phyloP scores from a whole-genome alignment of 2,797 vertebrate species.

The Channallabes apus region DNA sequence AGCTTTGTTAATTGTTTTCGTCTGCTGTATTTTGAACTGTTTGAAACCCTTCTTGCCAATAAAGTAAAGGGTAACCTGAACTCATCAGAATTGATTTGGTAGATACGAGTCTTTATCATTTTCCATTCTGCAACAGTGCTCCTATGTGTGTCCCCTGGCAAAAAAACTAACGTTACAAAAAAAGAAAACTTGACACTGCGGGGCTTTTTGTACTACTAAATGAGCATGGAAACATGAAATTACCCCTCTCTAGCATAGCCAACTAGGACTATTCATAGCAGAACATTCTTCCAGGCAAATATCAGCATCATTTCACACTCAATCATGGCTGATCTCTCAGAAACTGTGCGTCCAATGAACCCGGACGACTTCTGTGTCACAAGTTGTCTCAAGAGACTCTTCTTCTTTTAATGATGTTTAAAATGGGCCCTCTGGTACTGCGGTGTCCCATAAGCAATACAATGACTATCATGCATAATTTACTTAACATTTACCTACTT shows the following conservation, averaged over 20 bases:
- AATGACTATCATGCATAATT: constrained; percentile 21
- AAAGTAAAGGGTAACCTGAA: background rate
- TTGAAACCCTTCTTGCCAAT: background rate
- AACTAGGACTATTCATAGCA: constrained; percentile 48
- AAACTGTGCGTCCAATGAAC: constrained; percentile 46
- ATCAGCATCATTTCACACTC: constrained; percentile 45
- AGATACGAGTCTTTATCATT: constrained; percentile 40
- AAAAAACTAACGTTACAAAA: constrained; percentile 33
- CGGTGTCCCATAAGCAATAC: background rate
- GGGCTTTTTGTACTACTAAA: constrained; percentile 53
- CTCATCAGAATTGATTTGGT: constrained; percentile 9
- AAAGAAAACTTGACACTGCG: constrained; percentile 48
- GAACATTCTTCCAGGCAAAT: constrained; percentile 57
- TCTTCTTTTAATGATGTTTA: constrained; percentile 24
- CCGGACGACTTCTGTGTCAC: constrained; percentile 27
- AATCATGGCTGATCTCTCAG: constrained; percentile 32
- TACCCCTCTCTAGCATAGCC: constrained; percentile 50
- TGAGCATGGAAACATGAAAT: constrained; percentile 56
- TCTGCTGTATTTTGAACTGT: too few relatives aligned
- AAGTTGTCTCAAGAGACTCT: constrained; percentile 29
- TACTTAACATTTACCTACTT: constrained; percentile 13
- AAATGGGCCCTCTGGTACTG: constrained; percentile 10
- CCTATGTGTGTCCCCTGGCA: constrained; percentile 19
- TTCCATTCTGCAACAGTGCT: constrained; percentile 40
- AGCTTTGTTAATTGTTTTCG: background rate